Conservation (phyloP, 2,113 vertebrate species). For the Hemichromis elongatus region DNA sequence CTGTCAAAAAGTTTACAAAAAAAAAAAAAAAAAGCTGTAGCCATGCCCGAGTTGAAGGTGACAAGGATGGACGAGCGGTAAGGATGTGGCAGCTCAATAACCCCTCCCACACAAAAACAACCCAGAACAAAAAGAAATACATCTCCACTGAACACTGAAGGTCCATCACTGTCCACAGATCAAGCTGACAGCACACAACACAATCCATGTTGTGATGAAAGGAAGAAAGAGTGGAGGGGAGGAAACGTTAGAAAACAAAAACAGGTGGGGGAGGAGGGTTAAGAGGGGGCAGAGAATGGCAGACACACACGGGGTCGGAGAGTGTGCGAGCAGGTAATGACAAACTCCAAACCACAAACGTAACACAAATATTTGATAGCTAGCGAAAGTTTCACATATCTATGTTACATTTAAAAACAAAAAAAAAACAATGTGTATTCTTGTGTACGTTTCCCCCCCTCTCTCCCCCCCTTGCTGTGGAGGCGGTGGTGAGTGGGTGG, state of each 20-base stretch:
- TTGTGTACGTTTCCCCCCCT: background rate
- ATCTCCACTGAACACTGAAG: background rate
- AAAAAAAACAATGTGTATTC: conserved; percentile 19
- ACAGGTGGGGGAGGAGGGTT: background rate
- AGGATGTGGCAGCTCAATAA: background rate
- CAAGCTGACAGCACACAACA: background rate
- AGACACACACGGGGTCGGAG: conserved; percentile 13
- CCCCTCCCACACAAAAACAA: background rate
- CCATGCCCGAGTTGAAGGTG: conserved; percentile 32
- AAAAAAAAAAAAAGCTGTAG: background rate
- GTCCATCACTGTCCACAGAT: conserved; percentile 12
- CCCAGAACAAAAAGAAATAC: background rate
- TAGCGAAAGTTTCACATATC: conserved; percentile 56
- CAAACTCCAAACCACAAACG: conserved; percentile 59
- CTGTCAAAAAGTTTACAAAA: background rate
- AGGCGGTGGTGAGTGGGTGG: conserved; percentile 54
- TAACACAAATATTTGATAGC: conserved; percentile 51
- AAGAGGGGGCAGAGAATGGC: conserved; percentile 19
- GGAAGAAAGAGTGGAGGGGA: background rate
- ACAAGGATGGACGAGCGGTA: background rate
- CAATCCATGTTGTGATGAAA: conserved; percentile 1
- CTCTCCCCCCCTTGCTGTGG: background rate
- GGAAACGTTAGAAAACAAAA: background rate
- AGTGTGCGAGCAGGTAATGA: conserved; percentile 18
- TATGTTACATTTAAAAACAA: conserved; percentile 48